A percentile compares a stretch with the other conserved stretches of the same genome.
Evolutionary conservation across 2,113 vertebrate genomes (phyloP).

Genomic region (Odontesthes bonariensis): DNA sequence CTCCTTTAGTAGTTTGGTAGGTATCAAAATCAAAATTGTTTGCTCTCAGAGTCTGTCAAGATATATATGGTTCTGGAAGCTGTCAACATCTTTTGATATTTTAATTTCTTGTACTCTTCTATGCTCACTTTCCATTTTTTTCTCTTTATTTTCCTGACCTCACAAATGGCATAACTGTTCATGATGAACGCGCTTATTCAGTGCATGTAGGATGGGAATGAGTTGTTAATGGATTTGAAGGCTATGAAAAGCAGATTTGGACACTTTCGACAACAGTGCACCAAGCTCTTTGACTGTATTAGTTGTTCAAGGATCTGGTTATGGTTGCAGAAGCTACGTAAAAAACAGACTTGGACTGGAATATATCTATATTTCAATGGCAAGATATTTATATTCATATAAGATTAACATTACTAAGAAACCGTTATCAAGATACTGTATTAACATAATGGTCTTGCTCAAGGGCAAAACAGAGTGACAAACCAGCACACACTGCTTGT

Average conservation of each 20-base stretch:
- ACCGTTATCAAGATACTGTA: too few species aligned
- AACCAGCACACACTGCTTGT: not conserved
- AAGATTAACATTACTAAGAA: too few species aligned
- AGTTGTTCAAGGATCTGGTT: too few species aligned
- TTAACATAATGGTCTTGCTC: not conserved
- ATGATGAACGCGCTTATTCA: not conserved
- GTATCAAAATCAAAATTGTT: slow-evolving; percentile 47
- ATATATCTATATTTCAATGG: too few species aligned
- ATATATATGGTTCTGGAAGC: slow-evolving; percentile 23
- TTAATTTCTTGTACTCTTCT: slow-evolving; percentile 5
- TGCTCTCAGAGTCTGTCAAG: slow-evolving; percentile 27
- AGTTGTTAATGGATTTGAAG: slow-evolving; percentile 8
- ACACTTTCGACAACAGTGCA: not conserved
- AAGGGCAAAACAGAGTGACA: not conserved
- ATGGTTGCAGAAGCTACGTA: too few species aligned
- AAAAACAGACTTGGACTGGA: too few species aligned
- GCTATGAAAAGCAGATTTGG: not conserved
- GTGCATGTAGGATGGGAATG: slow-evolving; percentile 4
- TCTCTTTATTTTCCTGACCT: not conserved
- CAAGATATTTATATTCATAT: too few species aligned
- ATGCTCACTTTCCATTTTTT: not conserved
- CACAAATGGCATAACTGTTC: slow-evolving; percentile 18
- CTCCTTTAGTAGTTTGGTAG: slow-evolving; percentile 17
- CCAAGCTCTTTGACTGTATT: not conserved
- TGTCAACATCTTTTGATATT: slow-evolving; percentile 17